phyloP scores from a whole-genome alignment of 1,140 invertebrate genomes.

The Mycetomoellerius zeteki region DNA sequence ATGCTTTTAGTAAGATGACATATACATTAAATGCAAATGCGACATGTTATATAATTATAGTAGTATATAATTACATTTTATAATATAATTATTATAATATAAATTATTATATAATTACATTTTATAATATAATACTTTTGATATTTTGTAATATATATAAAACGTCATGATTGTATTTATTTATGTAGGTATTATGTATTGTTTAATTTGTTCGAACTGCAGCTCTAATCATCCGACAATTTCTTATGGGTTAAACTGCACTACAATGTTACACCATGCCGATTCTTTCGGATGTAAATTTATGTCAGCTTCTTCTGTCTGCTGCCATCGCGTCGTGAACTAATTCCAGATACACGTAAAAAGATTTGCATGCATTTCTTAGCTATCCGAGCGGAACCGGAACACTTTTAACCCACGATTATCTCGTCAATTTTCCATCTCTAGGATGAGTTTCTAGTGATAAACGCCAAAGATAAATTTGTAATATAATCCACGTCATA shows the following conservation, averaged over 20 bases:
- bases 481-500: neutral
- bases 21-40: neutral
- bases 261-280: neutral
- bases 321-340: neutral
- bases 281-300: neutral
- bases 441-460: neutral
- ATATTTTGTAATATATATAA: neutral
- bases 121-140: neutral
- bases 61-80: neutral
- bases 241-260: neutral
- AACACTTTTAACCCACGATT: conserved; percentile 14
- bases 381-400: neutral
- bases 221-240: neutral
- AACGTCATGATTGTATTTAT: neutral
- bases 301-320: neutral
- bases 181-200: neutral
- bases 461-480: neutral
- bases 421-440: conserved; percentile 16
- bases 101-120: neutral
- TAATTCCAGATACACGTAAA: neutral
- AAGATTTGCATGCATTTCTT: conserved; percentile 16
- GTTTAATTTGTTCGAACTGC: neutral
- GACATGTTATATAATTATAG: neutral
- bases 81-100: neutral
- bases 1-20: neutral